A percentile compares a stretch with the other conserved stretches of the same genome.
Conservation (phyloP, 2,888 invertebrate genomes). For the Ptilodon capucinus region DNA sequence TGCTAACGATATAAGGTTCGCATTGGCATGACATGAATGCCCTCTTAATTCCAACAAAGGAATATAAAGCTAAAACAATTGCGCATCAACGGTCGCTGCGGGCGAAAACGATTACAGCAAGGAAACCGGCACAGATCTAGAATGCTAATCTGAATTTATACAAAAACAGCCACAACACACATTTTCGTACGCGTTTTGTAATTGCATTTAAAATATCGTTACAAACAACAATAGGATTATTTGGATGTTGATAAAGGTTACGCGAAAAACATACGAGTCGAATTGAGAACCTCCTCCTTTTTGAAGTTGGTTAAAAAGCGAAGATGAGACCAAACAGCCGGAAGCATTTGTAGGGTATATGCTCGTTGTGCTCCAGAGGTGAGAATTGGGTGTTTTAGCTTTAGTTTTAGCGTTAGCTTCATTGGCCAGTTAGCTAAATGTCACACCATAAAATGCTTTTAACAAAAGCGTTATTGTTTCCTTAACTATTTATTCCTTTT, state of each 20-base stretch:
- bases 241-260: too few relatives aligned
- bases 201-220: too few relatives aligned
- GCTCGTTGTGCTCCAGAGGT: too few relatives aligned
- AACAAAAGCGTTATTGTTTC: neutral
- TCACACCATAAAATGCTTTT: slow-evolving; percentile 8
- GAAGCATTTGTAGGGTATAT: slow-evolving; percentile 18
- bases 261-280: too few relatives aligned
- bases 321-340: slow-evolving; percentile 2
- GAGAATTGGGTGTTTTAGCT: too few relatives aligned
- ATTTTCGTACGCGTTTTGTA: neutral
- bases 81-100: slow-evolving; percentile 41
- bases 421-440: neutral
- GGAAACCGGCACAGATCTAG: slow-evolving; percentile 28
- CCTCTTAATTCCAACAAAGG: slow-evolving; percentile 43
- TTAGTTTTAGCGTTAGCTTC: slow-evolving; percentile 4
- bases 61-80: slow-evolving; percentile 47
- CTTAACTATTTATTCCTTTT: neutral
- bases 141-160: slow-evolving; percentile 21
- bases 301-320: too few relatives aligned
- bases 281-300: too few relatives aligned
- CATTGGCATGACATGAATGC: slow-evolving; percentile 10
- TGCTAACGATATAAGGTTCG: slow-evolving; percentile 4
- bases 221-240: too few relatives aligned
- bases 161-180: slow-evolving; percentile 12
- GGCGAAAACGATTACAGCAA: slow-evolving; percentile 35